Evolutionary conservation across 2,797 vertebrate species (phyloP).

Genomic region (Odontamblyopus rebecca): DNA sequence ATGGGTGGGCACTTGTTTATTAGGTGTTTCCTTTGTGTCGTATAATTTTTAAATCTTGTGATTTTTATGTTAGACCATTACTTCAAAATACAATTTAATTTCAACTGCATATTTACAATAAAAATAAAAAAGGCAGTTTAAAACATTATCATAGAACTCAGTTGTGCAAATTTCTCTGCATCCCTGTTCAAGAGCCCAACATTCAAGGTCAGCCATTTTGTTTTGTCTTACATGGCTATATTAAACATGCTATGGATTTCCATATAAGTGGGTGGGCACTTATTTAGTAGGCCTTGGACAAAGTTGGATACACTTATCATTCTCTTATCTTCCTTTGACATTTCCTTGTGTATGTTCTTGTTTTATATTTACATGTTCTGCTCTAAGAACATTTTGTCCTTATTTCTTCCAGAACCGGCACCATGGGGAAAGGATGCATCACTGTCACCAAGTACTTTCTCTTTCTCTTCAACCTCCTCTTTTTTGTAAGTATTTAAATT

Average conservation of each 20-base stretch:
- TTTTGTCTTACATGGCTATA: conserved; percentile 22
- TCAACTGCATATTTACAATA: no score
- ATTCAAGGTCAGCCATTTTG: conserved; percentile 16
- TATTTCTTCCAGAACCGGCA: conserved; percentile 40
- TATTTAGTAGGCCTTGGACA: neutral
- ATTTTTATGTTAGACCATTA: neutral
- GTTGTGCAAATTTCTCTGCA: conserved; percentile 27
- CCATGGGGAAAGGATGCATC: conserved; percentile 82
- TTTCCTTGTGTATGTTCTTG: neutral
- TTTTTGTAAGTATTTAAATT: conserved; percentile 77
- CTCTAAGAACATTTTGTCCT: neutral
- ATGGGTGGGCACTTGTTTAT: neutral
- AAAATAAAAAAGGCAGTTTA: no score
- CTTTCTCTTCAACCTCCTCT: conserved; percentile 83
- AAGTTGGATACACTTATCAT: neutral
- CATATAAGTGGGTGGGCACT: neutral
- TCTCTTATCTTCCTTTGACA: conserved; percentile 1
- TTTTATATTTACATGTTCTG: neutral
- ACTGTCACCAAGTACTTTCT: conserved; percentile 81
- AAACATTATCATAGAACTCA: conserved; percentile 13
- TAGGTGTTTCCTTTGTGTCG: neutral
- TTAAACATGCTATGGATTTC: neutral
- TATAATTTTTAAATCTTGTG: neutral
- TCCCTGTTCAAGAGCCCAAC: conserved; percentile 10
- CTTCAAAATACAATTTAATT: no score